Evolutionary conservation across 2,888 invertebrate species (phyloP).

Genomic region (Morpho deidamia): DNA sequence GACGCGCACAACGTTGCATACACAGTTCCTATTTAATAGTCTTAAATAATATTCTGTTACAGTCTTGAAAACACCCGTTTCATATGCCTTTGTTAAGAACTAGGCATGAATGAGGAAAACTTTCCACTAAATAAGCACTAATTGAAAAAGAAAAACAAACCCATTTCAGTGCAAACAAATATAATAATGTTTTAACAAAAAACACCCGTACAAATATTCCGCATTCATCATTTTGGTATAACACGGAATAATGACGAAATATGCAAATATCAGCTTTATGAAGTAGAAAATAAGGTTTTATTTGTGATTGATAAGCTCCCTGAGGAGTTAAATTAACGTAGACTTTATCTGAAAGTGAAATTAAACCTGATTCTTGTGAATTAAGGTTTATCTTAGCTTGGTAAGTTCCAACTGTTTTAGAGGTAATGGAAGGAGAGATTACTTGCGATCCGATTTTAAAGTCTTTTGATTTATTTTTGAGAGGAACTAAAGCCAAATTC

Average conservation of each 20-base stretch:
- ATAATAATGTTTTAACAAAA: constrained; percentile 16
- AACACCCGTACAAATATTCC: constrained; percentile 10
- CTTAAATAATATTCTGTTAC: neutral
- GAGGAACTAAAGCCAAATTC: constrained; percentile 43
- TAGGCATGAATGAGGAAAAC: constrained; percentile 2
- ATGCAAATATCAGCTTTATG: constrained; percentile 38
- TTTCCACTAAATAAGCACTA: constrained; percentile 10
- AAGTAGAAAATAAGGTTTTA: constrained; percentile 37
- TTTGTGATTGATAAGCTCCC: constrained; percentile 36
- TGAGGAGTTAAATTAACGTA: constrained; percentile 28
- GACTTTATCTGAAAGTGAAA: constrained; percentile 21
- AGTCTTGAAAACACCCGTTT: no score
- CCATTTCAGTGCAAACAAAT: constrained; percentile 11
- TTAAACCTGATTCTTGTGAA: constrained; percentile 33
- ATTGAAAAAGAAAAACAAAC: constrained; percentile 7
- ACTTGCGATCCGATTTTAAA: constrained; percentile 52
- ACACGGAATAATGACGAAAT: constrained; percentile 23
- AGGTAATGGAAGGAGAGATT: constrained; percentile 49
- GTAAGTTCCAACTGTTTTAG: constrained; percentile 14
- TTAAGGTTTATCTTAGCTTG: constrained; percentile 40
- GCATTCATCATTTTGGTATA: constrained; percentile 18
- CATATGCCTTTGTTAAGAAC: neutral
- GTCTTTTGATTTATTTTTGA: constrained; percentile 60
- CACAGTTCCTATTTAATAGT: no score
- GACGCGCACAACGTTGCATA: no score